A percentile compares a stretch with the other conserved stretches of the same genome.
phyloP scores from a whole-genome alignment of 2,113 vertebrate genomes.

The Heloderma charlesbogerti region DNA sequence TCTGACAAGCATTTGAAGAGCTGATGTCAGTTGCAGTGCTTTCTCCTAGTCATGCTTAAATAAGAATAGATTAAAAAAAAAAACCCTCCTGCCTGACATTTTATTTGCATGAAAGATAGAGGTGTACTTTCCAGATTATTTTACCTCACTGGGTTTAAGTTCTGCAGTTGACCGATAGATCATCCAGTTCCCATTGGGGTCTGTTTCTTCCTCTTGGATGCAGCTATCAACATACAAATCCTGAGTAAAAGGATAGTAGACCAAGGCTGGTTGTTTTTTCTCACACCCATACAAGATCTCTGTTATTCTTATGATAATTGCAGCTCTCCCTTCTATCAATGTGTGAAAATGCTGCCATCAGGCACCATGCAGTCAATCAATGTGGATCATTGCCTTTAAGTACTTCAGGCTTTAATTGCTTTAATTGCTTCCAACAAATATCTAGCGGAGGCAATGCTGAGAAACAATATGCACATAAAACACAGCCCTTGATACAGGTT shows the following conservation, averaged over 20 bases:
- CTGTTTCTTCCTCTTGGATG: background rate
- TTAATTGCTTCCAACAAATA: constrained; percentile 9
- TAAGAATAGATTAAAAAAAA: constrained; percentile 10
- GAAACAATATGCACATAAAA: background rate
- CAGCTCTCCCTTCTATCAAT: background rate
- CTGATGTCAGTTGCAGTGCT: constrained; percentile 4
- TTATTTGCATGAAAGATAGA: constrained; percentile 22
- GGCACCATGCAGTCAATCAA: background rate
- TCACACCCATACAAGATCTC: background rate
- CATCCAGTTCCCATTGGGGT: constrained; percentile 1
- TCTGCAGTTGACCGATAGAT: constrained; percentile 19
- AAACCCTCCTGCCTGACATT: constrained; percentile 18
- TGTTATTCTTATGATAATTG: background rate
- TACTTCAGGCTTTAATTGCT: constrained; percentile 18
- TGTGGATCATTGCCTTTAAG: constrained; percentile 2
- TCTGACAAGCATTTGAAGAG: constrained; percentile 30
- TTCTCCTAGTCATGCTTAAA: constrained; percentile 44
- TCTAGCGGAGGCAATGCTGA: background rate
- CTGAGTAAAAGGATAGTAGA: background rate
- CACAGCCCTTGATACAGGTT: background rate
- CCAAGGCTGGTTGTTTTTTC: background rate
- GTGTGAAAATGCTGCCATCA: background rate
- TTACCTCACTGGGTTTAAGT: background rate
- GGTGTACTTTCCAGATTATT: constrained; percentile 8
- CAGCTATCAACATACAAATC: background rate